Evolutionary conservation across 2,797 vertebrate species (phyloP), one percentile per base, ranked within the genome.

Genomic region (Macropus fuliginosus): DNA sequence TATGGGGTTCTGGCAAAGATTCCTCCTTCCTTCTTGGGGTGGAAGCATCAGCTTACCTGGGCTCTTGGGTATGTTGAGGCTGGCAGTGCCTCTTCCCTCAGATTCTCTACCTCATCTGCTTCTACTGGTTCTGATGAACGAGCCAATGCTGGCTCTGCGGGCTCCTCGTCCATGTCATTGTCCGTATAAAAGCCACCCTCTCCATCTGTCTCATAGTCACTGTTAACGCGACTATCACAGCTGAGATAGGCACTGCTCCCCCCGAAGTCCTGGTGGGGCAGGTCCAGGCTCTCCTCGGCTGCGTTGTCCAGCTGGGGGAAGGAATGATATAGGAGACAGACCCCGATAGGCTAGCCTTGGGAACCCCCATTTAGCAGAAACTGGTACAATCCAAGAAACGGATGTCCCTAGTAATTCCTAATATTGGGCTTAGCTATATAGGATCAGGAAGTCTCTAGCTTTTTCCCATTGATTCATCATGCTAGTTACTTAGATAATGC

Each of bases 161-260:
- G 98, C 14, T 96, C 96, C 0, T 99, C 99, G 0, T 99, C 99
- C 0, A 98, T 98, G 29, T 99, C 99, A 0, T 99, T 99, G 0
- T 99, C 99, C 0, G 99, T 99, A 98, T 99, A 99, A 54, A 97
- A 96, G 0, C 99, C 98, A 0, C 98, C 99, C 96, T 99, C 99
- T 0, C 99, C 99, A 0, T 99, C 99, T 0, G 99, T 99, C 97
- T 99, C 99, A 0, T 99, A 99, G 98, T 99, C 99, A 0, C 99
- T 99, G 97, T 99, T 99, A 96, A 98, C 99, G 0, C 91, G 98
- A 59, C 99, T 99, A 96, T 99, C 99, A 0, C 99, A 99, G 34
- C 99, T 99, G 94, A 99, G 99, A 98, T 99, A 99, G 28, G 99
- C 99, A 0, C 99, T 98, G 95, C 97, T 96, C 54, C 98, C 98